Evolutionary conservation across 2,797 vertebrate genomes (phyloP), one percentile per base, ranked within the genome.

Genomic region (Lacerta agilis): DNA sequence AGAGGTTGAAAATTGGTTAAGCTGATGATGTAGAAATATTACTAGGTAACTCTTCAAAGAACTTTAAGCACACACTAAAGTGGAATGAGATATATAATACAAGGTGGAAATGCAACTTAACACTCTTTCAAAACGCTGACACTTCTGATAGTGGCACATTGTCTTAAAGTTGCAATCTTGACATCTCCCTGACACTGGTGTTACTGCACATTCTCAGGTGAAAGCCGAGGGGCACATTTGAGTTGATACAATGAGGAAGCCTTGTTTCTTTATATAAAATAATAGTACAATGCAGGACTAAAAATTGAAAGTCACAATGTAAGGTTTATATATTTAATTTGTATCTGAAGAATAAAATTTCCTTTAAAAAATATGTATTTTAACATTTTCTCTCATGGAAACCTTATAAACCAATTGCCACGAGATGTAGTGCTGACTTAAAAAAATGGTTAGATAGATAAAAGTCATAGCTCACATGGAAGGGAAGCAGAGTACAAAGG

Each of bases 161-260:
- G 83, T 91, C 93, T 91, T 90, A 1, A 91, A 95, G 82, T 85
- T 94, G 82, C 78, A 86, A 92, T 90, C 95, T 95, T 89, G 85
- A 82, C 93, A 88, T 93, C 71, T 85, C 90, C 58, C 88, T 89
- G 43, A n/a, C 38, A 87, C 58, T 87, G 86, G 90, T 91, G 86
- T 87, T 88, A 87, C 90, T 91, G 79, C 89, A 94, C 76, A 7
- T 91, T 92, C 27, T 87, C 79, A 89, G 87, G 88, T 93, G 92
- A 90, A 94, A 94, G 89, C 79, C 79, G 38, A 82, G 78, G 82
- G 90, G 89, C 83, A 84, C 78, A n/a, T 17, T 88, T 87, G 93
- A 85, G 88, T 75, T 94, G 89, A 87, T 91, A 91, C 93, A 86
- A 83, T 85, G 86, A 83, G 49, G 72, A 92, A 90, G 92, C 69